These are phyloP conservation scores for Sylvilagus bachmani DNA, from an alignment of 2,113 vertebrate species.

Conservation along the genomic window DNA sequence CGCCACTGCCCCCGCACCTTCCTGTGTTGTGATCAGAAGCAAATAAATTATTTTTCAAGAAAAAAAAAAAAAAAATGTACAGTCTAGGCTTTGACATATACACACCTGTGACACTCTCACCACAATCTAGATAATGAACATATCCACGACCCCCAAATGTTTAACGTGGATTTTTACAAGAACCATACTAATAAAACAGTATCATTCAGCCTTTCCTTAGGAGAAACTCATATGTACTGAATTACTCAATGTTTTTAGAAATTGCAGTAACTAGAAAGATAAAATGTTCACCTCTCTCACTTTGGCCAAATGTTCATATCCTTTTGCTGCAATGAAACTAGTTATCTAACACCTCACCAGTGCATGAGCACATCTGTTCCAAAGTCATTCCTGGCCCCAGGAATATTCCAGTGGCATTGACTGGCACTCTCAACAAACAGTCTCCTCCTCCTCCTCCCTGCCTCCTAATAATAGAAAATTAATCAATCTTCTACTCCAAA, in stretches of 20 bases:
- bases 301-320: constrained; percentile 31
- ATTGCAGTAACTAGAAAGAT: not conserved
- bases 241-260: constrained; percentile 19
- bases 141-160: not conserved
- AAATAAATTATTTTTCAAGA: no score
- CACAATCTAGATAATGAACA: constrained; percentile 6
- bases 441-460: not conserved
- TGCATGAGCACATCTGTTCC: not conserved
- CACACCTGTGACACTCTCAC: not conserved
- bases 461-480: not conserved
- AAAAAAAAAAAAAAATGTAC: no score
- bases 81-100: not conserved
- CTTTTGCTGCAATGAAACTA: not conserved
- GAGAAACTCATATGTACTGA: not conserved
- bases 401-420: not conserved
- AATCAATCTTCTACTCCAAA: not conserved
- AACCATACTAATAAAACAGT: constrained; percentile 11
- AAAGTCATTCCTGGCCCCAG: not conserved
- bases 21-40: no score
- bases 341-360: not conserved
- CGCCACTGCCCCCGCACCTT: no score
- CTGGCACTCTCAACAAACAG: not conserved
- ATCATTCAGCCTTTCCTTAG: not conserved
- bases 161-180: constrained; percentile 28
- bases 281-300: not conserved